A percentile compares a stretch with the other conserved stretches of the same genome.
These are phyloP conservation scores for Lamproptera curius DNA, from an alignment of 2,888 invertebrate species.

Conservation along the genomic window DNA sequence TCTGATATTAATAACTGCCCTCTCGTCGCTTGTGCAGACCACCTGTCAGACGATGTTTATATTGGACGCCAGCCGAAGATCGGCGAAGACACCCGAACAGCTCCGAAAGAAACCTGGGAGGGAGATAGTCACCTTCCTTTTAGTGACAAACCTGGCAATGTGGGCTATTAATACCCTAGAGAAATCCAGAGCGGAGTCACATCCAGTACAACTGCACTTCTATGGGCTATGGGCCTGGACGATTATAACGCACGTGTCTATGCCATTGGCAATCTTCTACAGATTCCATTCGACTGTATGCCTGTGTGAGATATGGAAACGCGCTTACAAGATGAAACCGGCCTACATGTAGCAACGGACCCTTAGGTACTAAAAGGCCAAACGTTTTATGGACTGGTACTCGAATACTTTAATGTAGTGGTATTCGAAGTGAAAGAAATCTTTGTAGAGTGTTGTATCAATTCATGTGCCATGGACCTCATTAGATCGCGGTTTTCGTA, in stretches of 20 bases:
- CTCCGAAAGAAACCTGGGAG: conserved; percentile 92
- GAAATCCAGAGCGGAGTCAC: conserved; percentile 93
- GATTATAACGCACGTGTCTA: conserved; percentile 95
- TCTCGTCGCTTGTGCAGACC: conserved; percentile 92
- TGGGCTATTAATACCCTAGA: conserved; percentile 96
- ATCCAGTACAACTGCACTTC: conserved; percentile 94
- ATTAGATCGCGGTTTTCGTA: conserved; percentile 20
- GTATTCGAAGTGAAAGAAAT: conserved; percentile 2
- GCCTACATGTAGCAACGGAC: conserved; percentile 85
- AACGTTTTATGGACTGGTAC: conserved; percentile 12
- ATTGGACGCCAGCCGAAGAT: conserved; percentile 91
- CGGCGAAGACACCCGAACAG: conserved; percentile 89
- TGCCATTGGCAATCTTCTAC: conserved; percentile 95
- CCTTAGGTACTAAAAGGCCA: conserved; percentile 49
- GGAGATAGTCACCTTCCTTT: conserved; percentile 94
- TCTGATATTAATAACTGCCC: conserved; percentile 88
- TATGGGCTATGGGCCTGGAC: conserved; percentile 97
- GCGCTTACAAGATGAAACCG: conserved; percentile 94
- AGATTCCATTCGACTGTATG: conserved; percentile 97
- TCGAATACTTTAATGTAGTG: conserved; percentile 35
- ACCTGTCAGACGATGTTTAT: conserved; percentile 95
- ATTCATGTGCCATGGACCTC: conserved; percentile 65
- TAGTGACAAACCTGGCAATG: conserved; percentile 94
- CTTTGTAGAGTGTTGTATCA: conserved; percentile 34
- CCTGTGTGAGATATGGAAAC: conserved; percentile 97